Percentiles rank a stretch among this genome's conserved stretches.
Conservation (phyloP, 2,797 vertebrate species). For the Acrossocheilus wenchowensis region DNA sequence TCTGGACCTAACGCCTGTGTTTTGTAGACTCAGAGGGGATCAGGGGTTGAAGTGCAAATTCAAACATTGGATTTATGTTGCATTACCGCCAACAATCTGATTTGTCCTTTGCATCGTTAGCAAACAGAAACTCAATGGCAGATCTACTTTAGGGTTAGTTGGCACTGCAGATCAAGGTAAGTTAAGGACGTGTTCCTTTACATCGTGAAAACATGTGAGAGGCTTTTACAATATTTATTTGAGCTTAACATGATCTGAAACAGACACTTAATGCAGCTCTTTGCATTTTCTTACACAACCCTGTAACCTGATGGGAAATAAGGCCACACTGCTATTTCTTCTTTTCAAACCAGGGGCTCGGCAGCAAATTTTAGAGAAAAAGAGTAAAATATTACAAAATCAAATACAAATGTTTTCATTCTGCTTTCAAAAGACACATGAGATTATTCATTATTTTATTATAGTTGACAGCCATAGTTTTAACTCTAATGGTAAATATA, state of each 20-base stretch:
- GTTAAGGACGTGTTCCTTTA: background rate
- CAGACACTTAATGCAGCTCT: background rate
- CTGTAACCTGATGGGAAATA: background rate
- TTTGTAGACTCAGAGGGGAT: background rate
- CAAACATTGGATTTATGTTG: constrained; percentile 25
- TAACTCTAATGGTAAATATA: background rate
- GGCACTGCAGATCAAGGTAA: background rate
- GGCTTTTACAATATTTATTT: constrained; percentile 14
- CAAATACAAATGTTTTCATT: background rate
- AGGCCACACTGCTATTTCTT: background rate
- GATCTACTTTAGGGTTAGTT: constrained; percentile 1
- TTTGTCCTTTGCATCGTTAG: constrained; percentile 11
- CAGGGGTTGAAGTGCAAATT: background rate
- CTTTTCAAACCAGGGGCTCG: background rate
- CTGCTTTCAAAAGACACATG: background rate
- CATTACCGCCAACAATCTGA: constrained; percentile 4
- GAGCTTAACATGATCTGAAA: background rate
- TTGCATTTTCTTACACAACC: background rate
- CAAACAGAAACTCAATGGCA: constrained; percentile 9
- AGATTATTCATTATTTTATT: background rate
- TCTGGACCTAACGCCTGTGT: constrained; percentile 4
- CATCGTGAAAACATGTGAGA: background rate
- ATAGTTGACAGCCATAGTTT: background rate
- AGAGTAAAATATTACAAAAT: background rate
- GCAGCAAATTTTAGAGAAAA: background rate